These are phyloP conservation scores for Laupala kohalensis DNA, from an alignment of 1,140 invertebrate species.

Conservation along the genomic window DNA sequence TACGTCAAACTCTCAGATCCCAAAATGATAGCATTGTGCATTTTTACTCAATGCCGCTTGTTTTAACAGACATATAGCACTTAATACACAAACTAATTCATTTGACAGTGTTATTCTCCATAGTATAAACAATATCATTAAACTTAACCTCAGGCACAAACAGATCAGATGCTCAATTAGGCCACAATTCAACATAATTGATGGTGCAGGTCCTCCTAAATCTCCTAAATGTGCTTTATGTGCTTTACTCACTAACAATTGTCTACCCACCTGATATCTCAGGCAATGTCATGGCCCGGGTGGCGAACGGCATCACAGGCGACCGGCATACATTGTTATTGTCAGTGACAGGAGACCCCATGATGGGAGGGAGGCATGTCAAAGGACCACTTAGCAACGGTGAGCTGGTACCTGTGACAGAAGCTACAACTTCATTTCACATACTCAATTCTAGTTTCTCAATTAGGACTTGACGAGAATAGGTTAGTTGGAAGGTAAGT, in stretches of 20 bases:
- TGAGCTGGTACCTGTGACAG: constrained; percentile 39
- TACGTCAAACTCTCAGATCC: too few relatives aligned
- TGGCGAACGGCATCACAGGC: constrained; percentile 48
- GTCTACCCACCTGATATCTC: constrained; percentile 39
- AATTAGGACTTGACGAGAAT: too few relatives aligned
- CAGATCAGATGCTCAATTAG: too few relatives aligned
- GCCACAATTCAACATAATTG: too few relatives aligned
- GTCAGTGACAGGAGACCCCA: constrained; percentile 39
- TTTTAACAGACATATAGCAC: too few relatives aligned
- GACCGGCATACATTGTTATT: constrained; percentile 45
- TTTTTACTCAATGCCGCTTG: too few relatives aligned
- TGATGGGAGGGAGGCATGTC: constrained; percentile 40
- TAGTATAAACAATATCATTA: too few relatives aligned
- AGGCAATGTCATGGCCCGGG: constrained; percentile 59
- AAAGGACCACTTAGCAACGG: constrained; percentile 48
- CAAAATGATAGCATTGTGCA: too few relatives aligned
- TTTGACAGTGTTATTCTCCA: too few relatives aligned
- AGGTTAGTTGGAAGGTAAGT: neutral
- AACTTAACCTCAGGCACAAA: too few relatives aligned
- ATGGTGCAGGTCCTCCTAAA: neutral
- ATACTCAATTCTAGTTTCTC: too few relatives aligned
- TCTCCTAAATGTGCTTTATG: neutral
- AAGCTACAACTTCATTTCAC: neutral
- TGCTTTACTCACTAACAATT: neutral
- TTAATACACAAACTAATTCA: too few relatives aligned